Evolutionary conservation across 2,888 invertebrate genomes (phyloP), one percentile per base, ranked within the genome.

Genomic region (Plusia festucae): DNA sequence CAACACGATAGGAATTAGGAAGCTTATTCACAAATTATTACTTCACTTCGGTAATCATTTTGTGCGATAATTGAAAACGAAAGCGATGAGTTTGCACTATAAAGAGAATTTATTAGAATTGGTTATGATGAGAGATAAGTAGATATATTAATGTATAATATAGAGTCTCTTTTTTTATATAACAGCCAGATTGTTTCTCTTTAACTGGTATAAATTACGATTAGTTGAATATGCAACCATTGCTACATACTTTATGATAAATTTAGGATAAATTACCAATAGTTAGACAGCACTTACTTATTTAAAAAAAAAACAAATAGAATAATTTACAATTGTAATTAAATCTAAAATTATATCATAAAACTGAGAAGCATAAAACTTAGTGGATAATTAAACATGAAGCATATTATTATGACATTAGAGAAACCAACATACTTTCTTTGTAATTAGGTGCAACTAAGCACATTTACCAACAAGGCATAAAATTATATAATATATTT

Each of bases 1-100:
- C 24, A 40, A 55, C 75, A 77, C 66, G 75, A 59, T 56, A 75
- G 66, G 74, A 73, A 79, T 63, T 56, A 78, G 68, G 74, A 73
- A 79, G 64, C 51, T 34, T 27, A 65, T 53, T 49, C 68, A 71
- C 46, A 27, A 60, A 71, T 68, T 54, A 60, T 70, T 67, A 56
- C 60, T 16, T 67, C 63, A 63, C 49, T 56, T 49, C 20, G 1
- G 46, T 49, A 49, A 68, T 70, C 52, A 24, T 27, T 53, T 44
- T 59, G 59, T 49, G 44, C 54, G 46, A 2, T 59, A 53, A 63
- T 76, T 55, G 46, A 53, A 52, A 32, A 68, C 44, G 61, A 76
- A 71, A 76, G 68, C 40, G 30, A 68, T 60, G 24, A 13, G 18
- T 51, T 13, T 16, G 18, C 51, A 57, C 30, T 68, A 3, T 53